Conservation (phyloP, 1,140 invertebrate genomes). For the Hycleus phaleratus region DNA sequence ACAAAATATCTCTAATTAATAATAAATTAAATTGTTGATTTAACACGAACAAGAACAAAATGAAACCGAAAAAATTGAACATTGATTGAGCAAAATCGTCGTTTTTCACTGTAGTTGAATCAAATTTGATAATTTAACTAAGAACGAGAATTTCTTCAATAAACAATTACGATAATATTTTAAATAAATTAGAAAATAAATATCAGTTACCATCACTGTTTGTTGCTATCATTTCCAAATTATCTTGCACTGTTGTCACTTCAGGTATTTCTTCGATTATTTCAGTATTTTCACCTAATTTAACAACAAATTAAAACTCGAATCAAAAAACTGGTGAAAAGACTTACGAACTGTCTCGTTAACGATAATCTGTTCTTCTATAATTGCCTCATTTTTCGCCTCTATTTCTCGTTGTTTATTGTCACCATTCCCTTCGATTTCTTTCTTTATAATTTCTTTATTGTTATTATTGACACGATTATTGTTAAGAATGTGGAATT, state of each 20-base stretch:
- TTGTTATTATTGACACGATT: neutral
- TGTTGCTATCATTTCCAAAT: neutral
- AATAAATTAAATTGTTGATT: slow-evolving; percentile 3
- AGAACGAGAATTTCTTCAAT: slow-evolving; percentile 2
- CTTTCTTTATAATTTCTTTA: too few species aligned
- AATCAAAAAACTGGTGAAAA: neutral
- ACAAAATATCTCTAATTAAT: slow-evolving; percentile 7
- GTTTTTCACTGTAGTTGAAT: neutral
- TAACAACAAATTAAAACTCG: neutral
- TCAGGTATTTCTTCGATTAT: slow-evolving; percentile 1
- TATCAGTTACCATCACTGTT: slow-evolving; percentile 16
- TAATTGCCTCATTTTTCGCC: neutral
- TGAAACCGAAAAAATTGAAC: slow-evolving; percentile 7
- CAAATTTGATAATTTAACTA: slow-evolving; percentile 6
- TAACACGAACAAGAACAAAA: too few species aligned
- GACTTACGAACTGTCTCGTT: neutral
- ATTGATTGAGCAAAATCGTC: slow-evolving; percentile 9
- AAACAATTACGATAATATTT: slow-evolving; percentile 1
- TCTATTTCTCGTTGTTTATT: neutral
- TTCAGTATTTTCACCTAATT: slow-evolving; percentile 2
- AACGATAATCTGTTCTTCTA: neutral
- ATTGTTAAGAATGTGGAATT: slow-evolving; percentile 17
- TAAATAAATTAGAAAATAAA: slow-evolving; percentile 18
- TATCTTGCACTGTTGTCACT: slow-evolving; percentile 5
- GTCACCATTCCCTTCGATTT: neutral